These are phyloP conservation scores for Argyresthia goedartella DNA, from an alignment of 2,888 invertebrate genomes.

Conservation along the genomic window DNA sequence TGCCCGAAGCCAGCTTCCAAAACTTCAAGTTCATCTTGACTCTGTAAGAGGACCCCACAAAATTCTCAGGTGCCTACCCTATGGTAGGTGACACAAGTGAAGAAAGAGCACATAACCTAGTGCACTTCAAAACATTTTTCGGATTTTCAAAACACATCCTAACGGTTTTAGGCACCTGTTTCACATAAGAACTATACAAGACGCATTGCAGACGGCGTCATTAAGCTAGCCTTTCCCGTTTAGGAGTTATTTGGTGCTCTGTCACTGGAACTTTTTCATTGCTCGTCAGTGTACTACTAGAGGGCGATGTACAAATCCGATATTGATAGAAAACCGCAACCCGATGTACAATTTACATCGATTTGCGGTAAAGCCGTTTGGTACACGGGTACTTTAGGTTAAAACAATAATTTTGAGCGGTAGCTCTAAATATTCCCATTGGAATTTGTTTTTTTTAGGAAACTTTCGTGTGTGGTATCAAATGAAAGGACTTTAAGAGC, in stretches of 20 bases:
- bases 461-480: conserved; percentile 22
- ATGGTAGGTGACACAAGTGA: conserved; percentile 5
- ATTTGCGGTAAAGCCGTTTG: conserved; percentile 26
- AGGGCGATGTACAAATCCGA: conserved; percentile 14
- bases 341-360: too few relatives aligned
- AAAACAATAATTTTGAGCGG: too few relatives aligned
- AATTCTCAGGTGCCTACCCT: conserved; percentile 13
- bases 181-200: conserved; percentile 6
- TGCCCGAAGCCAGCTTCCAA: conserved; percentile 3
- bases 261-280: too few relatives aligned
- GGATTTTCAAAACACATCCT: conserved; percentile 1
- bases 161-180: conserved; percentile 4
- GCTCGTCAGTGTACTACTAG: too few relatives aligned
- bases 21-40: conserved; percentile 13
- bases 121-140: conserved; percentile 4
- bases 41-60: conserved; percentile 12
- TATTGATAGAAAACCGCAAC: conserved; percentile 20
- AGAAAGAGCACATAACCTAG: neutral
- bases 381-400: conserved; percentile 18
- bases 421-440: conserved; percentile 22
- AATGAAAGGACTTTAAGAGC: too few relatives aligned
- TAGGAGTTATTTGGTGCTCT: too few relatives aligned
- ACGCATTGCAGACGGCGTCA: too few relatives aligned
- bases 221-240: too few relatives aligned
- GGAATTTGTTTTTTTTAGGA: conserved; percentile 25